A percentile compares a stretch with the other conserved stretches of the same genome.
Conservation (phyloP, 64 coral and sea anemone genomes). For the Astreopora myriophthalma region DNA sequence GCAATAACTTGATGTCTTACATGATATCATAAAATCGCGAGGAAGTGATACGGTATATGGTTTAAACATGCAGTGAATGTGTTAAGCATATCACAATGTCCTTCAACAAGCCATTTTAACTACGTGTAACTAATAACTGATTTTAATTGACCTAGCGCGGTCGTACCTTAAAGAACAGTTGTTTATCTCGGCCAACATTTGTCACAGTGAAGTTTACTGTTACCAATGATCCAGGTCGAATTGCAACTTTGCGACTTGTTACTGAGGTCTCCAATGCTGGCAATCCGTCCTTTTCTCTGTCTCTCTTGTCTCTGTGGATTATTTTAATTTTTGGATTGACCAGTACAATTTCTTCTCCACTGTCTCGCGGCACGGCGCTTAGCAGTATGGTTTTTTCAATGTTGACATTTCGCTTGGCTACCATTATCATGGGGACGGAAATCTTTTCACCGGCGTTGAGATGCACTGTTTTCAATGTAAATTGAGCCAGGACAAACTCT, state of each 20-base stretch:
- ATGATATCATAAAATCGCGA: too few relatives aligned
- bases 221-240: neutral
- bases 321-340: neutral
- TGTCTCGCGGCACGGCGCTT: neutral
- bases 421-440: neutral
- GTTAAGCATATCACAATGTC: too few relatives aligned
- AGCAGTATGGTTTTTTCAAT: neutral
- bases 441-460: neutral
- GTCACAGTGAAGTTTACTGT: conserved; percentile 4
- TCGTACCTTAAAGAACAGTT: conserved; percentile 5
- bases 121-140: too few relatives aligned
- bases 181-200: neutral
- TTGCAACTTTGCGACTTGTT: neutral
- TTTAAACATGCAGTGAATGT: too few relatives aligned
- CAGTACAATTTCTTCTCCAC: neutral
- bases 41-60: too few relatives aligned
- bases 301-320: neutral
- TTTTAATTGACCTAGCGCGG: too few relatives aligned
- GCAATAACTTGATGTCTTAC: too few relatives aligned
- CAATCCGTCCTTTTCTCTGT: neutral
- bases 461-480: neutral
- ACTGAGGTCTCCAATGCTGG: neutral
- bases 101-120: neutral
- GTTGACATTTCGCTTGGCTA: neutral
- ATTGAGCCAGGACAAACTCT: neutral